Percentiles rank a stretch among this genome's conserved stretches.
Evolutionary conservation across 2,888 invertebrate species (phyloP).

Genomic region (Dermolepida albohirtum): DNA sequence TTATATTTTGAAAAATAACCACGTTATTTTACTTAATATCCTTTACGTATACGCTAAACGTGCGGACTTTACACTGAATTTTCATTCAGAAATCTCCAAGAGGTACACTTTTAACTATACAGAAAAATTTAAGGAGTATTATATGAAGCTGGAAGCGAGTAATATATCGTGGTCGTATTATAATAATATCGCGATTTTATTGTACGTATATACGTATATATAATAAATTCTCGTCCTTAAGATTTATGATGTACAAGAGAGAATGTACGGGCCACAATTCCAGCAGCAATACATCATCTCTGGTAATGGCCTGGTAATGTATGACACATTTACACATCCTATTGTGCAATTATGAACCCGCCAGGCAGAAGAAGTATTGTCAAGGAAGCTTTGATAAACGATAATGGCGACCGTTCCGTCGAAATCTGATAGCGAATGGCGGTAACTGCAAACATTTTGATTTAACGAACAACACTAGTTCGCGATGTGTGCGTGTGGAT

Average conservation of each 20-base stretch:
- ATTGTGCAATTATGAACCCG: slow-evolving; percentile 28
- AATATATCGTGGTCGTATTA: slow-evolving; percentile 28
- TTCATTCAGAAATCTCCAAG: too few relatives aligned
- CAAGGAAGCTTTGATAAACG: slow-evolving; percentile 26
- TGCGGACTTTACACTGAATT: too few relatives aligned
- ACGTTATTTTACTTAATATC: too few relatives aligned
- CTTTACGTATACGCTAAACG: too few relatives aligned
- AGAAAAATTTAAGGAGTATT: too few relatives aligned
- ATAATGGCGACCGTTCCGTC: slow-evolving; percentile 17
- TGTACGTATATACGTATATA: slow-evolving; percentile 18
- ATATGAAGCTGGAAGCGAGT: background rate
- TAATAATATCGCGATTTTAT: slow-evolving; percentile 36
- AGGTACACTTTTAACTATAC: too few relatives aligned
- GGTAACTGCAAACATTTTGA: slow-evolving; percentile 22
- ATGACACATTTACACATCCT: slow-evolving; percentile 29
- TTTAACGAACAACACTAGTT: slow-evolving; percentile 10
- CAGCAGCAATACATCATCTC: slow-evolving; percentile 22
- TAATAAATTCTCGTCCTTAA: slow-evolving; percentile 23
- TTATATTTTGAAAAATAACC: too few relatives aligned
- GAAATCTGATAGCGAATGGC: background rate
- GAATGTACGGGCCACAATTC: slow-evolving; percentile 26
- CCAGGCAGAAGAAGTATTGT: slow-evolving; percentile 11
- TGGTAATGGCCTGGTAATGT: slow-evolving; percentile 33
- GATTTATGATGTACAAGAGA: slow-evolving; percentile 25
- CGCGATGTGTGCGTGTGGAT: background rate